Percentiles rank a stretch among this genome's conserved stretches.
These are phyloP conservation scores for Leptatherina wallacei DNA, from an alignment of 2,797 vertebrate species.

Conservation along the genomic window DNA sequence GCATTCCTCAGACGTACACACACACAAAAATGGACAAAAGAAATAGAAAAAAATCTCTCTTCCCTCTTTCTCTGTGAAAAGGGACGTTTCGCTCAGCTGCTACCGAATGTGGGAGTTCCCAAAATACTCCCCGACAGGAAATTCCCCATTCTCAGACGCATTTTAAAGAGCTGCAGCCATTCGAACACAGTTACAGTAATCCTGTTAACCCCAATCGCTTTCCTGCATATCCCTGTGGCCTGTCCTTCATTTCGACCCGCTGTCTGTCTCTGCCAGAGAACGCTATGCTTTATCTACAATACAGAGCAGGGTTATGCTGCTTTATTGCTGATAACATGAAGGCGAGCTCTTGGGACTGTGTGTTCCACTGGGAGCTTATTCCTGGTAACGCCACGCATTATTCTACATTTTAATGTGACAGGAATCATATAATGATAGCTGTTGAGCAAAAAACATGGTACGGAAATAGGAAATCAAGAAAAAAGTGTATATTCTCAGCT, in stretches of 20 bases:
- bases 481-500: not conserved
- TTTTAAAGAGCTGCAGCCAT: slow-evolving; percentile 75
- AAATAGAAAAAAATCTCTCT: slow-evolving; percentile 49
- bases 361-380: slow-evolving; percentile 38
- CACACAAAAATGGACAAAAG: slow-evolving; percentile 42
- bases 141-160: slow-evolving; percentile 81
- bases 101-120: slow-evolving; percentile 81
- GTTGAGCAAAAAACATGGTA: slow-evolving; percentile 2
- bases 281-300: slow-evolving; percentile 52
- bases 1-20: slow-evolving; percentile 41
- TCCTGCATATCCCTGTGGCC: slow-evolving; percentile 72
- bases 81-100: slow-evolving; percentile 41
- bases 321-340: slow-evolving; percentile 57
- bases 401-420: slow-evolving; percentile 20
- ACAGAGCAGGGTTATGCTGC: slow-evolving; percentile 47
- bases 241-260: slow-evolving; percentile 49
- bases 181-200: slow-evolving; percentile 79
- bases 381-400: slow-evolving; percentile 28
- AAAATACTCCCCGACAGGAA: slow-evolving; percentile 85
- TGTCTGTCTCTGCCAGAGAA: slow-evolving; percentile 45
- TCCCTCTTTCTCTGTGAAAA: slow-evolving; percentile 41
- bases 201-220: slow-evolving; percentile 83
- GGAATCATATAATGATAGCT: slow-evolving; percentile 3
- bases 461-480: not conserved
- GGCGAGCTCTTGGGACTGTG: slow-evolving; percentile 36